Base-by-base conservation (phyloP, 2,888 invertebrate species). In the Pandemis cinnamomeana region DNA sequence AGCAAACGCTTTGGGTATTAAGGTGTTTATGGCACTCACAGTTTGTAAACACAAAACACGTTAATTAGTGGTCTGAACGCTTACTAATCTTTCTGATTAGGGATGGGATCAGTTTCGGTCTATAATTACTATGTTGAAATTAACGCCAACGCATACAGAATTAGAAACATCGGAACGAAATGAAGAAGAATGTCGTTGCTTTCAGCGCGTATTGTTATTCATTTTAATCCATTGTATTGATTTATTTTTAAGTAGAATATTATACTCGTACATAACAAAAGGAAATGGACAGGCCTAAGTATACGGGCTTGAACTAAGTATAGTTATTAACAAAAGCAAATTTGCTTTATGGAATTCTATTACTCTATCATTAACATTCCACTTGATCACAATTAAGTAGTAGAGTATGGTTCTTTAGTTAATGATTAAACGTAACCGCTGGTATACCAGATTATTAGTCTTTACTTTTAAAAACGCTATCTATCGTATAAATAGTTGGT, bases 1-100 rank as follows among this genome's bases (percentile, higher is more conserved):
- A 67, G 70, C 74, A 74, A 74, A 61, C 70, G 70, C 74, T 71
- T 71, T 70, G 61, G 70, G 74, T 27, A 67, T 74, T 74, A 71
- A 70, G 70, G 74, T 67, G 74, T 73, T 74, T 74, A 74, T 67
- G 62, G 67, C 62, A 61, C 70, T 74, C 62, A 42, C 62, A 71
- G 44, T 67, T 66, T 61, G 71, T 71, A 66, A 71, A 71, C 61
- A 41, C 62, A 13, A 44, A 69, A 44, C 48, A 15, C 46, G 60
- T 66, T 73, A 70, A 73, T 73, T 73, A 70, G 66, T 64, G 64
- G 41, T n/a, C 15, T 20, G 41, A 41, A 61, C 7, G 13, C 61
- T 41, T n/a, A n/a, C 61, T 41, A 2, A 61, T 61, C 41, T 27
- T 41, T n/a, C 61, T 41, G 7, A 61, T 61, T 41, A 10, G 41